Conservation (phyloP, 2,797 vertebrate genomes). For the Gallinago solitaria region DNA sequence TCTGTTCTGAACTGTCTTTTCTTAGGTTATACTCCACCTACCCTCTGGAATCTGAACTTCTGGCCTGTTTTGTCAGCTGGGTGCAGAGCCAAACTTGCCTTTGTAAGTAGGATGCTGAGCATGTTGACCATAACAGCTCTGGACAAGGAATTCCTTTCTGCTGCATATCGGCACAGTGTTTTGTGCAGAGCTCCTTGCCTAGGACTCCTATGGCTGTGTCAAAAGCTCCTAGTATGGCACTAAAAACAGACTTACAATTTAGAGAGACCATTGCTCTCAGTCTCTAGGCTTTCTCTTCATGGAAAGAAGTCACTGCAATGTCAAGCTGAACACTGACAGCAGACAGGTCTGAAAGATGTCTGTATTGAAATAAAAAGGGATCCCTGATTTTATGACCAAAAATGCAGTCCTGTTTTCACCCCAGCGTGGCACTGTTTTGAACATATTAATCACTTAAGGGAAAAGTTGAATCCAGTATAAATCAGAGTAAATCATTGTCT, state of each 20-base stretch:
- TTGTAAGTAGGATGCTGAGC: neutral
- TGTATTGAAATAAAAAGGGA: neutral
- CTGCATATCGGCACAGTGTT: neutral
- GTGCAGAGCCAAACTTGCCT: neutral
- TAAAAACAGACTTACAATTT: neutral
- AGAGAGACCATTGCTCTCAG: fast-evolving
- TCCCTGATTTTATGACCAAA: neutral
- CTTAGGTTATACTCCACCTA: neutral
- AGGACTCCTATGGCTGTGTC: neutral
- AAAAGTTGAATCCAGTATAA: neutral
- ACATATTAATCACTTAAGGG: neutral
- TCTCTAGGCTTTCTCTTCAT: neutral
- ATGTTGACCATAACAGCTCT: neutral
- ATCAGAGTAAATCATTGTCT: neutral
- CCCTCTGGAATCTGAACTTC: neutral
- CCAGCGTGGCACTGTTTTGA: neutral
- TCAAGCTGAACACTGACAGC: neutral
- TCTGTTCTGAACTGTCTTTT: neutral
- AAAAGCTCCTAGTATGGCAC: neutral
- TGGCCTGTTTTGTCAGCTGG: conserved; percentile 4
- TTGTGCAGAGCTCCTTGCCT: neutral
- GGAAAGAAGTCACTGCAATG: neutral
- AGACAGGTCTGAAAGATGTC: neutral
- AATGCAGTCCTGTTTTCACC: neutral
- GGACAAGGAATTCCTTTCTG: neutral